Conservation (phyloP, 2,113 vertebrate genomes). For the Emydocephalus ijimae region DNA sequence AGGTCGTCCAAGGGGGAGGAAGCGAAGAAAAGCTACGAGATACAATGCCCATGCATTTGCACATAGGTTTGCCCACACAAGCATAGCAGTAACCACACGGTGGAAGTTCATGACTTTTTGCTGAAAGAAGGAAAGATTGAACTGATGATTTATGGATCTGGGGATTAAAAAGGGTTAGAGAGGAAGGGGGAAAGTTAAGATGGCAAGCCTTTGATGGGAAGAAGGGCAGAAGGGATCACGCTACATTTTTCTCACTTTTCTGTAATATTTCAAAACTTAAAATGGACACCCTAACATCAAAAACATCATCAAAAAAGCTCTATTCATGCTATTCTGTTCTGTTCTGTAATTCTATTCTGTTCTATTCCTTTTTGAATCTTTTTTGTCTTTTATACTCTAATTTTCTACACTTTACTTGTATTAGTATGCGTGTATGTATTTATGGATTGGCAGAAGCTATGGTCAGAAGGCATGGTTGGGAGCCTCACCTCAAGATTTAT, state of each 20-base stretch:
- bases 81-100: not conserved
- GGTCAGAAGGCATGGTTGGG: not conserved
- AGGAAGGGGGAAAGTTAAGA: not conserved
- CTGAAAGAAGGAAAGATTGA: not conserved
- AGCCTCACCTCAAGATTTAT: not conserved
- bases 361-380: not conserved
- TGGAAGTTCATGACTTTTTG: not conserved
- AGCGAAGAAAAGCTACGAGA: not conserved
- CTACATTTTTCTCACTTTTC: not conserved
- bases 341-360: too few relatives aligned
- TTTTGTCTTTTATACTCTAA: not conserved
- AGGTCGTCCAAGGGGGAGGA: not conserved
- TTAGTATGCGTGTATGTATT: not conserved
- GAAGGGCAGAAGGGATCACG: not conserved
- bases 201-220: not conserved
- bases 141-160: not conserved
- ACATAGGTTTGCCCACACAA: not conserved
- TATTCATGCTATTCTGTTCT: too few relatives aligned
- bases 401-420: not conserved
- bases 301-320: too few relatives aligned
- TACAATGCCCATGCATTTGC: not conserved
- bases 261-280: too few relatives aligned
- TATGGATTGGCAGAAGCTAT: not conserved
- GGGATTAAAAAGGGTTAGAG: not conserved
- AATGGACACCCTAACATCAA: too few relatives aligned